phyloP scores from a whole-genome alignment of 2,113 vertebrate genomes.

The Halcyon malimbica region DNA sequence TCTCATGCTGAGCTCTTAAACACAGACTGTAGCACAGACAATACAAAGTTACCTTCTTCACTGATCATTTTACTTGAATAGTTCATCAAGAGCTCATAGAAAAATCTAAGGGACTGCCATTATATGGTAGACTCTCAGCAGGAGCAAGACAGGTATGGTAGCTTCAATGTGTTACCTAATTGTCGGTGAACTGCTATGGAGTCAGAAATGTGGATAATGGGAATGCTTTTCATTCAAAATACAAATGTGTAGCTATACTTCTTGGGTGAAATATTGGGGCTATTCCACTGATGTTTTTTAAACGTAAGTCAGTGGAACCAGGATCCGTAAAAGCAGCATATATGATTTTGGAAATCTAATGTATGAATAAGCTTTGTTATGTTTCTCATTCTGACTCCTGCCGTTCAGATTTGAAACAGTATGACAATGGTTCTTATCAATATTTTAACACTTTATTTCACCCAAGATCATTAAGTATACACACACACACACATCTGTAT shows the following conservation, averaged over 20 bases:
- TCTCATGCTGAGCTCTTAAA: background rate
- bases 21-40: background rate
- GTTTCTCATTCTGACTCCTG: background rate
- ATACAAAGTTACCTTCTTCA: background rate
- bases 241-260: background rate
- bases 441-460: background rate
- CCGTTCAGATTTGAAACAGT: background rate
- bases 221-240: background rate
- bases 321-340: background rate
- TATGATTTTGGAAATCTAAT: background rate
- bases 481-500: accelerated
- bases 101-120: background rate
- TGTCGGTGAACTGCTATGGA: background rate
- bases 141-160: background rate
- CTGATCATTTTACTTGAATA: background rate
- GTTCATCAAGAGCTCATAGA: background rate
- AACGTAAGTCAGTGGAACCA: background rate
- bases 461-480: background rate
- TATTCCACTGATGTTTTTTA: background rate
- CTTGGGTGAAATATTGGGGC: background rate
- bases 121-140: background rate
- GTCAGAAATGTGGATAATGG: background rate
- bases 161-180: background rate
- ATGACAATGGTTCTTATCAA: background rate
- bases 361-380: background rate